Conservation (phyloP, 92 coral and sea anemone species). For the Epizoanthus ramosus region DNA sequence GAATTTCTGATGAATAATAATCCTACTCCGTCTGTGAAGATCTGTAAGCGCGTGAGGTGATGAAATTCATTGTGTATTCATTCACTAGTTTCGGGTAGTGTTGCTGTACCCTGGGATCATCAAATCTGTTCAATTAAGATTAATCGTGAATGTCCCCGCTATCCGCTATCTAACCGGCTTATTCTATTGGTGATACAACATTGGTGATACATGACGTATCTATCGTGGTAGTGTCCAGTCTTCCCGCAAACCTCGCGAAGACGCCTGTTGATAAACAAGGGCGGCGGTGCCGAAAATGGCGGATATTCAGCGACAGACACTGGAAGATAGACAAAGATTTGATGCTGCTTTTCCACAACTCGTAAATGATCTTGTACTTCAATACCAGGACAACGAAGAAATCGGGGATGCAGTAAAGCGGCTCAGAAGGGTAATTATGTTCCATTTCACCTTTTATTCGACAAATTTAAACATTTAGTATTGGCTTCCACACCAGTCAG, state of each 20-base stretch:
- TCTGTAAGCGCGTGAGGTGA: too few relatives aligned
- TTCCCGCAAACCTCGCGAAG: background rate
- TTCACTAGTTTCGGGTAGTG: too few relatives aligned
- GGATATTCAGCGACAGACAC: background rate
- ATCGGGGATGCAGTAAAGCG: constrained; percentile 73
- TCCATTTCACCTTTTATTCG: background rate
- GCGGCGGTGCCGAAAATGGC: constrained; percentile 12
- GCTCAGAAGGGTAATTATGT: constrained; percentile 58
- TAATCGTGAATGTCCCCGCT: too few relatives aligned
- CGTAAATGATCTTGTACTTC: constrained; percentile 69
- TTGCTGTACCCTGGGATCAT: too few relatives aligned
- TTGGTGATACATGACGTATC: too few relatives aligned
- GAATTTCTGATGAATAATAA: too few relatives aligned
- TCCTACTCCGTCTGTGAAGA: too few relatives aligned
- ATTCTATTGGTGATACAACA: too few relatives aligned
- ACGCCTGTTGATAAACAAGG: background rate
- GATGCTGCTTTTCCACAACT: constrained; percentile 72
- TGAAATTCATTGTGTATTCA: too few relatives aligned
- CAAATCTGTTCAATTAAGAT: too few relatives aligned
- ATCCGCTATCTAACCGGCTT: too few relatives aligned
- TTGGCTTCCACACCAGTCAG: background rate
- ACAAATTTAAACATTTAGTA: background rate
- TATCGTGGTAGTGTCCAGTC: background rate
- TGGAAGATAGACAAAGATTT: constrained; percentile 63
- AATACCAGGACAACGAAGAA: constrained; percentile 49